phyloP scores from a whole-genome alignment of 2,113 vertebrate species.

The Gadus chalcogrammus region DNA sequence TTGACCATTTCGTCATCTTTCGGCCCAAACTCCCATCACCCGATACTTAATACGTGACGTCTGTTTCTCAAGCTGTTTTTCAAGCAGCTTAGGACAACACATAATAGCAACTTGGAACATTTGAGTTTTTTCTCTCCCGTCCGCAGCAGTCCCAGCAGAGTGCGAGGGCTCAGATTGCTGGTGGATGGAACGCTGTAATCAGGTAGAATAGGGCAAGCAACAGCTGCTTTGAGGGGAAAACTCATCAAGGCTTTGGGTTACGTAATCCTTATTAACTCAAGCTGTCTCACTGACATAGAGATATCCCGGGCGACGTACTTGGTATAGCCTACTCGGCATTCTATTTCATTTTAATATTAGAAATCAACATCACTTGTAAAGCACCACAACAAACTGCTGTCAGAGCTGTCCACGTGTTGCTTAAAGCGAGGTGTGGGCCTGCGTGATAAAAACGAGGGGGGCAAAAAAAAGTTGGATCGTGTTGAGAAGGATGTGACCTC shows the following conservation, averaged over 20 bases:
- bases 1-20: too few relatives aligned
- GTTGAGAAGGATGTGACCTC: too few relatives aligned
- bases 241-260: conserved; percentile 63
- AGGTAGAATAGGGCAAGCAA: conserved; percentile 56
- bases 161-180: conserved; percentile 46
- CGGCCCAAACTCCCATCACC: too few relatives aligned
- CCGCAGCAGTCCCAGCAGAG: conserved; percentile 20
- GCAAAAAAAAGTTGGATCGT: too few relatives aligned
- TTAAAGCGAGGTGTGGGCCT: too few relatives aligned
- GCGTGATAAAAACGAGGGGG: too few relatives aligned
- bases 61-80: background rate
- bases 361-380: too few relatives aligned
- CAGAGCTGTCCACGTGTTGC: too few relatives aligned
- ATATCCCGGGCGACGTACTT: conserved; percentile 29
- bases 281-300: conserved; percentile 46
- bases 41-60: too few relatives aligned
- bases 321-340: conserved; percentile 5
- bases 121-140: background rate
- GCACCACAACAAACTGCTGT: too few relatives aligned
- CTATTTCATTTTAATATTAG: too few relatives aligned
- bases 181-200: conserved; percentile 60
- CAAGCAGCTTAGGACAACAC: background rate
- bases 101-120: background rate
- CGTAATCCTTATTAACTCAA: conserved; percentile 69
- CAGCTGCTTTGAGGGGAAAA: conserved; percentile 72